Base-by-base conservation (phyloP, 2,888 invertebrate genomes). In the Octonoba sinensis region DNA sequence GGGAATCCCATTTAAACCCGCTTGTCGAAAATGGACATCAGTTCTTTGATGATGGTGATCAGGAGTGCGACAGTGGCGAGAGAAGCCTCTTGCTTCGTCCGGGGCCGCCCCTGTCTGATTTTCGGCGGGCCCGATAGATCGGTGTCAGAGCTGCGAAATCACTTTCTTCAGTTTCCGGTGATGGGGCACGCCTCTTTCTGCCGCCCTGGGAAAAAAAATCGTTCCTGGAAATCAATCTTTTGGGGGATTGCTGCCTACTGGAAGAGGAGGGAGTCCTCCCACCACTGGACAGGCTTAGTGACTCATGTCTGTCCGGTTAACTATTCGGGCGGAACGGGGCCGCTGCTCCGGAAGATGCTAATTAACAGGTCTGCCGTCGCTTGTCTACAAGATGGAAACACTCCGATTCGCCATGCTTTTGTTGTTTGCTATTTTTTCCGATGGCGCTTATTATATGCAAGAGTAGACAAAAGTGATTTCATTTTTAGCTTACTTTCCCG, bases 81-180 rank as follows among this genome's bases (percentile, higher is more conserved):
- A 73, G 44, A 64, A 62, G 24, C 27, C 75, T n/a, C 46, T n/a
- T 24, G 36, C 36, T 36, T 11, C 36, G 59, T 16, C 44, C 51
- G 60, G 76, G 18, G 22, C 77, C 77, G 77, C 77, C 77, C 57
- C 77, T 77, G 49, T 65, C 77, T 77, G 77, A 57, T 65, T 49
- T 49, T 8, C 24, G 8, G 24, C 24, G 46, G 64, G 22, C 46
- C 57, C 60, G 57, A 60, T 65, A 46, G 46, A 65, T 64, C 65
- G 56, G 59, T 59, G 47, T 66, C 66, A 49, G 44, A 18, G 64
- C 15, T n/a, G 22, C 44, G 54, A 59, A 76, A 76, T 76, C 69
- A 76, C 62, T 76, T 76, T 69, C 69, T 69, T 76, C 54, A 60
- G 62, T 24, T 20, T 49, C 75, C 69, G 27, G 36, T 36, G 36